Evolutionary conservation across 1,140 invertebrate genomes (phyloP).

Genomic region (Caenorhabditis tropicalis): DNA sequence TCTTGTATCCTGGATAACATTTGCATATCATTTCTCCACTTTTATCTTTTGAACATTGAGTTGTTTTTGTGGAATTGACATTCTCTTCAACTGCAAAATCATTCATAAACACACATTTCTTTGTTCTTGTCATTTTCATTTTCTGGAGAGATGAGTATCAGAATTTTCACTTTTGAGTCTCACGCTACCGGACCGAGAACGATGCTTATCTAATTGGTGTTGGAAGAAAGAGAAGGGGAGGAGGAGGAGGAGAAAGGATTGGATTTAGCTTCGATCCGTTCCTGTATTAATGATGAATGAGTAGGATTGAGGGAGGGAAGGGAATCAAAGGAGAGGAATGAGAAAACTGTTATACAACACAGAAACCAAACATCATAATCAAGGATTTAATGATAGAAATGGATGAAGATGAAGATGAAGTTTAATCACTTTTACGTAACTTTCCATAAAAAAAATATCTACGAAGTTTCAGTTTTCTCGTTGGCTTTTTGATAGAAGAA

Average conservation of each 20-base stretch:
- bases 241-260: not conserved
- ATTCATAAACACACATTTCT: not conserved
- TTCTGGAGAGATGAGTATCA: conserved; percentile 1
- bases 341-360: not conserved
- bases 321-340: not conserved
- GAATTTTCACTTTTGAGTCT: conserved; percentile 41
- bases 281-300: conserved; percentile 33
- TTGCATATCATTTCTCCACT: not conserved
- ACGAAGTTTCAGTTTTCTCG: conserved; percentile 2
- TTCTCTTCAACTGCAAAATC: not conserved
- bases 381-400: not conserved
- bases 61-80: not conserved
- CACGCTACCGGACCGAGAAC: conserved; percentile 11
- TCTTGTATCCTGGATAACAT: not conserved
- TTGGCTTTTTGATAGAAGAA: not conserved
- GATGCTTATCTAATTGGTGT: conserved; percentile 15
- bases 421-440: conserved; percentile 10
- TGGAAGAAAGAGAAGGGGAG: not conserved
- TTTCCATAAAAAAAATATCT: not conserved
- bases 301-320: too few species aligned
- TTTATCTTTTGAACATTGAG: not conserved
- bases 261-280: not conserved
- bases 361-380: conserved; percentile 2
- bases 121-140: not conserved
- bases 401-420: not conserved